Base-by-base conservation (phyloP, 2,113 vertebrate genomes). In the Pomatostomus ruficeps region DNA sequence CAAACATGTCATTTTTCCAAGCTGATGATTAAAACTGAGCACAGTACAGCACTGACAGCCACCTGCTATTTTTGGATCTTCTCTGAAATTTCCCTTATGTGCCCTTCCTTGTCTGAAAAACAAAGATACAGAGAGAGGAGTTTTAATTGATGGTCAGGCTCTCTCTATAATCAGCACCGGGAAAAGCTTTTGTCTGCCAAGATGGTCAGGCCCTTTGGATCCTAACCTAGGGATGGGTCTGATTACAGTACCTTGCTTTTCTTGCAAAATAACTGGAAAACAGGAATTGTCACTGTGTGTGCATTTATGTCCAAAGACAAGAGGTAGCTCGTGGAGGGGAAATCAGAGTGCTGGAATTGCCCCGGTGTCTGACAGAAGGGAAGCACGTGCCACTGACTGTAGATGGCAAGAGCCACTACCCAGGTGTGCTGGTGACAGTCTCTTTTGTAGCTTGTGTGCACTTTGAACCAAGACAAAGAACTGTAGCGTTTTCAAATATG, bases 21-120 rank as follows among this genome's bases (percentile, higher is more conserved):
- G 59, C 57, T 58, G 73, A 82, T 89, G 65, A 88, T 95, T 84
- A 91, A 71, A 95, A 84, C 24, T 26, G 66, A 95, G 52, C 76
- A 81, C 48, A 89, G 43, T 8, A 5, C 51, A 89, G 52, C 70
- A 89, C 76, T 89, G 91, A 91, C 80, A 95, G 76, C 86, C 86
- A 81, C 84, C 91, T 87, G 89, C 76, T 95, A 81, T 72, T 95
- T 96, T 77, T 91, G 86, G 80, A 91, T 87, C 57, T 51, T 86
- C 88, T 63, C 65, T 84, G 62, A 87, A 74, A 65, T 81, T 78
- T 49, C 83, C 65, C 52, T 80, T 77, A 55, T 55, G 59, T 36
- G 40, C 24, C 22, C 9, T 71, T 71, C 68, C 61, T 85, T 88
- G 42, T 29, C 67, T 57, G 72, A 75, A 85, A 95, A 93, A 72